These are phyloP conservation scores for Sebastolobus altivelis DNA, from an alignment of 2,797 vertebrate genomes.

Conservation along the genomic window DNA sequence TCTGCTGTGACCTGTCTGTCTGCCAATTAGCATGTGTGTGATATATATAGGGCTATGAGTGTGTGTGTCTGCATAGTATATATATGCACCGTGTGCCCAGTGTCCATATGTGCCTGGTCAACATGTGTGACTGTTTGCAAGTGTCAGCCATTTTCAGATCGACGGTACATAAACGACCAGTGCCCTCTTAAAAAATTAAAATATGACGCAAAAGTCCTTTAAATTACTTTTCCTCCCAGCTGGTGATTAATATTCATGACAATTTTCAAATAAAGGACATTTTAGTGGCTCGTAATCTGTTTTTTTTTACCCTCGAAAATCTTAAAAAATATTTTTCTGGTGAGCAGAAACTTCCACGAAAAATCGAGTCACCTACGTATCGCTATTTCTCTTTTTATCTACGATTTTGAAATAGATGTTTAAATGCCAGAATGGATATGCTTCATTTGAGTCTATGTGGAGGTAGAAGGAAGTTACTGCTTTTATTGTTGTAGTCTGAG, in stretches of 20 bases:
- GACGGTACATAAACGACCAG: constrained; percentile 9
- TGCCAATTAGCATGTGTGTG: constrained; percentile 58
- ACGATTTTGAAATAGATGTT: no score
- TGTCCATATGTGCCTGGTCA: constrained; percentile 35
- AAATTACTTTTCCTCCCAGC: background rate
- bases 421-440: no score
- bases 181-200: constrained; percentile 9
- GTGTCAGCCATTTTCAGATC: constrained; percentile 56
- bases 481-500: no score
- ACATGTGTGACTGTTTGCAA: constrained; percentile 55
- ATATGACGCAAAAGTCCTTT: background rate
- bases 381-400: background rate
- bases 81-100: constrained; percentile 7
- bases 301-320: background rate
- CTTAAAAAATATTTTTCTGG: background rate
- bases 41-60: constrained; percentile 13
- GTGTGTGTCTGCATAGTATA: background rate
- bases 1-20: constrained; percentile 58
- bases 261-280: background rate
- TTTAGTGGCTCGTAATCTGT: background rate
- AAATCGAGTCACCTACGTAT: fast-evolving
- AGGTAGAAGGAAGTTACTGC: no score
- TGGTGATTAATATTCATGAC: constrained; percentile 28
- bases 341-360: background rate
- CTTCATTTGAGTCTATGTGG: no score